Evolutionary conservation across 2,113 vertebrate genomes (phyloP), one percentile per base, ranked within the genome.

Genomic region (Phalacrocorax carbo): DNA sequence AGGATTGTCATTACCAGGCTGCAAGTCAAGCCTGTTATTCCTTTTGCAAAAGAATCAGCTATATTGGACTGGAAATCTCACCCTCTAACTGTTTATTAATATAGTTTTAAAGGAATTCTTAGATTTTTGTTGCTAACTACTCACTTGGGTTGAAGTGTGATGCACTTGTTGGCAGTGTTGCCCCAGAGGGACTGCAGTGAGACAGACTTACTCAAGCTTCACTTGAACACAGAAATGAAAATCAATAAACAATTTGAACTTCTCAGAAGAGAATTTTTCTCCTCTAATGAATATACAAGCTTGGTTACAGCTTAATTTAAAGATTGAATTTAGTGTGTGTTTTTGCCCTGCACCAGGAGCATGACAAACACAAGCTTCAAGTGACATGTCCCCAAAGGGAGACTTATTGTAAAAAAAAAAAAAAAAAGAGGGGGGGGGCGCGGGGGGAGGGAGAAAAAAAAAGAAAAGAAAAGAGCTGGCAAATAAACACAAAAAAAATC

Each of bases 211-310:
- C 98, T 99, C 98, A 98, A 98, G 98, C 98, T 98, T 99, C 98
- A 98, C 98, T 98, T 98, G 99, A 99, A 99, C 98, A 98, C 98
- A 99, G 99, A 99, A 99, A 99, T 99, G 99, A 99, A 99, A 99
- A 99, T 99, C 99, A 99, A 99, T 99, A 99, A 99, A 99, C 99
- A 99, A 99, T 99, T 99, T 99, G 98, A 99, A 99, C 99, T 99
- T 99, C 98, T 99, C 99, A 98, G 97, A 99, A 99, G 99, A 99
- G 98, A 99, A 98, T 99, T 98, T 99, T 98, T 98, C 98, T 98
- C 98, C 98, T 99, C 98, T 99, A 99, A 99, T 99, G 99, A 99
- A 99, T 99, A 99, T 99, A 99, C 99, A 99, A 99, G 99, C 97
- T 98, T 98, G 98, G 98, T 98, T 98, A 99, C 98, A 99, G 98